Evolutionary conservation across 2,888 invertebrate genomes (phyloP), one percentile per base, ranked within the genome.

Genomic region (Folsomia manolachei): DNA sequence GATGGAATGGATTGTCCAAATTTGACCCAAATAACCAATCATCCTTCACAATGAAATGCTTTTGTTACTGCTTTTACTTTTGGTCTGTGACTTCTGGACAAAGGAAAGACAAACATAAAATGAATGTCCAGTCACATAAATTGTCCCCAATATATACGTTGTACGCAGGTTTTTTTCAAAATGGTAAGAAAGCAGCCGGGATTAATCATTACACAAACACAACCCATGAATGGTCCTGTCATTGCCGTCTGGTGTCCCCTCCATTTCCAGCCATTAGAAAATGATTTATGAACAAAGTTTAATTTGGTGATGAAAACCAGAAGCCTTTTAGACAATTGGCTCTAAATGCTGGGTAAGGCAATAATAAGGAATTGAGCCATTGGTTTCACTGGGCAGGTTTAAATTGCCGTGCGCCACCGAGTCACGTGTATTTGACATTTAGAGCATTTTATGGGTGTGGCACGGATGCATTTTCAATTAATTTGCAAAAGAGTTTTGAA

Each of bases 251-350:
- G n/a, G n/a, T n/a, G n/a, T n/a, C n/a, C n/a, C n/a, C n/a, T n/a
- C n/a, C n/a, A n/a, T n/a, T n/a, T n/a, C n/a, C n/a, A n/a, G n/a
- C n/a, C n/a, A n/a, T n/a, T n/a, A n/a, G 14, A 39, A 39, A 56
- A 56, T 56, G 56, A 56, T 56, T 56, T 56, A 56, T 56, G 56
- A n/a, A n/a, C 56, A 56, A 56, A 56, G 56, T 56, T 56, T 56
- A 56, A 56, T 56, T 18, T 56, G 56, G 56, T 21, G 51, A 51
- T 51, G 51, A 51, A 51, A 56, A 56, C 21, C 56, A 56, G 19
- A 56, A 56, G 56, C 19, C 4, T 56, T 56, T 21, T n/a, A 56
- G 19, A 7, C 4, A 56, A 56, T 56, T 56, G 56, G 19, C 18
- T 51, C 51, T 51, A 18, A 11, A n/a, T n/a, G n/a, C n/a, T n/a